A percentile compares a stretch with the other conserved stretches of the same genome.
Conservation (phyloP, 2,888 invertebrate genomes). For the Mimas tiliae region DNA sequence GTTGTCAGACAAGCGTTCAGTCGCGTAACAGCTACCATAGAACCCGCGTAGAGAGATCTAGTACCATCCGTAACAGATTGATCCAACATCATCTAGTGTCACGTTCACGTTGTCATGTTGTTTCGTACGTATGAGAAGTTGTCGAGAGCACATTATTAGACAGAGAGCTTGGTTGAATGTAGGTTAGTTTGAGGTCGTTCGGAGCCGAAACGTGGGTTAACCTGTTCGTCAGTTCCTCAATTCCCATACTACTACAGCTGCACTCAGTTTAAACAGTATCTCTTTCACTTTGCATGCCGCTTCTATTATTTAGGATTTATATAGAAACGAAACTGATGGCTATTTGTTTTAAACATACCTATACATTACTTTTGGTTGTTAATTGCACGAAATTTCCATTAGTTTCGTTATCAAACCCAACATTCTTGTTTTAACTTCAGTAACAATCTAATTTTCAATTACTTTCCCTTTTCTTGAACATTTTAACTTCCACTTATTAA, state of each 20-base stretch:
- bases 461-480: conserved; percentile 63
- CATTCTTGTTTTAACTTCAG: conserved; percentile 67
- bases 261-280: conserved; percentile 74
- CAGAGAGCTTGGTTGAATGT: conserved; percentile 80
- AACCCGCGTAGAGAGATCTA: conserved; percentile 77
- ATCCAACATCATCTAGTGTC: conserved; percentile 78
- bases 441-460: conserved; percentile 70
- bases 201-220: conserved; percentile 70
- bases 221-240: conserved; percentile 69
- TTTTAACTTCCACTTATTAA: conserved; percentile 58
- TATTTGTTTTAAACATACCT: conserved; percentile 19
- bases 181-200: conserved; percentile 80
- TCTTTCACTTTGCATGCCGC: conserved; percentile 82
- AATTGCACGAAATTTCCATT: conserved; percentile 48
- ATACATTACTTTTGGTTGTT: not conserved
- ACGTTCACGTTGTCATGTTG: conserved; percentile 70
- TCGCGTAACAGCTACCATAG: conserved; percentile 82
- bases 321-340: conserved; percentile 63
- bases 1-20: conserved; percentile 74
- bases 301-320: conserved; percentile 74
- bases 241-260: conserved; percentile 71
- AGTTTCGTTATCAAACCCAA: conserved; percentile 61
- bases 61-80: conserved; percentile 77
- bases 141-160: conserved; percentile 78
- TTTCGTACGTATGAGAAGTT: conserved; percentile 74